phyloP scores from a whole-genome alignment of 2,888 invertebrate genomes.

The Caenorhabditis afra region DNA sequence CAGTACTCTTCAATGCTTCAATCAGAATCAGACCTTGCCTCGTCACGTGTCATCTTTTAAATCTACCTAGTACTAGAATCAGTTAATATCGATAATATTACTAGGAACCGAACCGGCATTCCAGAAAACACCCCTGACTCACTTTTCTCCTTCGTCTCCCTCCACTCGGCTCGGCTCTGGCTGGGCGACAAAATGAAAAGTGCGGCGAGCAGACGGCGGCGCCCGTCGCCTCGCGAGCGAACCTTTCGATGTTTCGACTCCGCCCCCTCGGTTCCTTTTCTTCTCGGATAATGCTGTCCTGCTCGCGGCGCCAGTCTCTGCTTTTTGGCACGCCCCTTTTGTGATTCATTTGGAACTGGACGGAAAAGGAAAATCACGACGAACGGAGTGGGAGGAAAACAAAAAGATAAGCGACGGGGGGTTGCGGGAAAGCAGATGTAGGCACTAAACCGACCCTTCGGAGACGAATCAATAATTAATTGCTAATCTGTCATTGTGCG shows the following conservation, averaged over 20 bases:
- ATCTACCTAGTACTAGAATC: background rate
- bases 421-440: conserved; percentile 14
- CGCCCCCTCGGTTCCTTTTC: conserved; percentile 29
- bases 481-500: conserved; percentile 31
- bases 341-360: conserved; percentile 1
- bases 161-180: background rate
- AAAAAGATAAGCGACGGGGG: background rate
- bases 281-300: conserved; percentile 21
- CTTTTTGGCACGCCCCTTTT: conserved; percentile 16
- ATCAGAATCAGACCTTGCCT: background rate
- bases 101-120: background rate
- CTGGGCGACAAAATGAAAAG: background rate
- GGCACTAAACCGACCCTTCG: conserved; percentile 3
- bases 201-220: conserved; percentile 10
- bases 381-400: background rate
- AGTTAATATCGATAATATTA: background rate
- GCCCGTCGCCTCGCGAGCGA: background rate
- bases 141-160: background rate
- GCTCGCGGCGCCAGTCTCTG: background rate
- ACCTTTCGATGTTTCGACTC: conserved; percentile 22
- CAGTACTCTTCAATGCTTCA: conserved; percentile 25
- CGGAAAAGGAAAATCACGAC: background rate
- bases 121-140: conserved; percentile 2
- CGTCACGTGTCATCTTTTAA: background rate
- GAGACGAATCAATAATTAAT: conserved; percentile 31